Conservation (phyloP, 2,797 vertebrate species). For the Myoxocephalus aenaeus region DNA sequence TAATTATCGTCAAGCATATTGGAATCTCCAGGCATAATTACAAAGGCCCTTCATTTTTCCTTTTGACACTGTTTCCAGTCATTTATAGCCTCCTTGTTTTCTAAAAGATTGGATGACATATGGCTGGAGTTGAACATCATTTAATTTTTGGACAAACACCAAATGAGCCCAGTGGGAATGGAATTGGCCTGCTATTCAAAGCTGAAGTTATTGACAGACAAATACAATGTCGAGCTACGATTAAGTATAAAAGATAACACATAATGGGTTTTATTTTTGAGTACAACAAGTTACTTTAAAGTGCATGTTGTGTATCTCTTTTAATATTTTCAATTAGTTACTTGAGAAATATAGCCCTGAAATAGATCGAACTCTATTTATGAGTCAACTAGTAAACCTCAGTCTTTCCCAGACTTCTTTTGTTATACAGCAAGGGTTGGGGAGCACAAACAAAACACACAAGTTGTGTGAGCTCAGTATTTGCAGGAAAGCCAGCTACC, state of each 20-base stretch:
- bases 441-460: slow-evolving; percentile 49
- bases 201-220: slow-evolving; percentile 11
- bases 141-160: slow-evolving; percentile 48
- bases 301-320: not conserved
- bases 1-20: slow-evolving; percentile 75
- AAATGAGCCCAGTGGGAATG: slow-evolving; percentile 33
- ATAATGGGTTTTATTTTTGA: slow-evolving; percentile 11
- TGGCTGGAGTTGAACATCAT: slow-evolving; percentile 52
- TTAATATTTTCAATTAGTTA: slow-evolving; percentile 26
- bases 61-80: slow-evolving; percentile 60
- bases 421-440: slow-evolving; percentile 33
- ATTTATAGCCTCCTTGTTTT: slow-evolving; percentile 72
- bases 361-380: slow-evolving; percentile 31
- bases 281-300: slow-evolving; percentile 21
- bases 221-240: slow-evolving; percentile 7
- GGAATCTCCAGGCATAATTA: slow-evolving; percentile 75
- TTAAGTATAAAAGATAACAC: slow-evolving; percentile 15
- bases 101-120: slow-evolving; percentile 60
- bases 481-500: slow-evolving; percentile 62
- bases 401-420: slow-evolving; percentile 34
- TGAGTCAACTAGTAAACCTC: slow-evolving; percentile 16
- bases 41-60: slow-evolving; percentile 74
- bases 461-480: slow-evolving; percentile 45
- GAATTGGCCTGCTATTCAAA: slow-evolving; percentile 11
- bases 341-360: not conserved